Evolutionary conservation across 2,888 invertebrate genomes (phyloP), one percentile per base, ranked within the genome.

Genomic region (Netelia melanura): DNA sequence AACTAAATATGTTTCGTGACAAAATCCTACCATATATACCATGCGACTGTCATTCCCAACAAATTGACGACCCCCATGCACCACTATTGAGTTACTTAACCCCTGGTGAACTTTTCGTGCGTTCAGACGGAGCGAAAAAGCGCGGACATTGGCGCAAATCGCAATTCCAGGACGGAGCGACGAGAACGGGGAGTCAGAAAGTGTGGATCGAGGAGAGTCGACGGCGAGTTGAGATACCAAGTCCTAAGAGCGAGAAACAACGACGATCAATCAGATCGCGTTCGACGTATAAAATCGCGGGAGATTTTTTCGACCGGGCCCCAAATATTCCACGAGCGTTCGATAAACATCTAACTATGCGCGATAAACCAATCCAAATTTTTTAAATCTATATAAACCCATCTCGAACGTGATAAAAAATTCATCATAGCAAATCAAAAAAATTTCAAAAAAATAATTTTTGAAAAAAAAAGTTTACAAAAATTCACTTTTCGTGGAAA

Each of bases 11-110:
- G 67, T 75, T 68, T 84, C 82, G 84, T 86, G 84, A 76, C 83
- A 70, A 87, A 89, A 89, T 89, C 87, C 77, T 76, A 74, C 25
- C 86, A 89, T 90, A 89, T 86, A 84, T 83, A 84, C 81, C 81
- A 84, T 81, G 76, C 67, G 76, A 71, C 67, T 80, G 68, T 65
- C 68, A 79, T 79, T 79, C 62, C 64, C 43, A 30, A 77, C 79
- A 83, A 87, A 86, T 86, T 83, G 81, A 84, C 83, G 84, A 86
- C 86, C 86, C 86, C 84, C 87, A 85, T 86, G 83, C 85, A 86
- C 83, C 80, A 83, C 86, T 85, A 84, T 88, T 86, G 87, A 88
- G 87, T 90, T 88, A 89, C 85, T 90, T 89, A 90, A 90, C 89
- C 89, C 87, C 65, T 77, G 78, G 43, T 86, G 86, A 88, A 85